Evolutionary conservation across 2,797 vertebrate species (phyloP), one percentile per base, ranked within the genome.

Genomic region (Odontamblyopus rebecca): DNA sequence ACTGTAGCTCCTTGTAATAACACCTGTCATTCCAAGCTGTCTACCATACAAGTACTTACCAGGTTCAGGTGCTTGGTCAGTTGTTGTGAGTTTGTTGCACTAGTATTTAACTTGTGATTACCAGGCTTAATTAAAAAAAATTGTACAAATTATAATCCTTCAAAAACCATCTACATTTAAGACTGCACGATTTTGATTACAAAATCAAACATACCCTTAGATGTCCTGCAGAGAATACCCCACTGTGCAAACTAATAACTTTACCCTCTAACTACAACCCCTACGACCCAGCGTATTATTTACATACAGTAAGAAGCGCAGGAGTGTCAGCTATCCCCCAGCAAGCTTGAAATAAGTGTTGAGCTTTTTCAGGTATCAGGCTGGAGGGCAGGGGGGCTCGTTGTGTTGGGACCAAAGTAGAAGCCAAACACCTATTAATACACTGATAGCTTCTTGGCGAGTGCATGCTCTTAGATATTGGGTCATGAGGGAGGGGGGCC

Each of bases 401-500:
- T 80, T 78, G 77, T 87, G 72, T 86, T 73, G 80, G 66, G 85
- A 85, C 83, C 61, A 82, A 88, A 89, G 86, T 77, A 71, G 83
- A 71, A 81, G 82, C 83, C 88, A 84, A 85, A 85, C 75, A 83
- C 82, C 89, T 93, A 93, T 93, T 93, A 89, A 93, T 93, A 93
- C 74, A 77, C 81, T 67, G 82, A 92, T 88, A 88, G 86, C 89
- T 88, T 87, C 83, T 82, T 85, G 84, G 85, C 77, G 75, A 85
- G 90, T 78, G 85, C 89, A 89, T 74, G 41, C 79, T 90, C 89
- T 91, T 88, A 87, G 77, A 82, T 74, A 71, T 62, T 70, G 59
- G 79, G 72, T 69, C 78, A 63, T 61, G 57, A 15, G 67, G 23
- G 51, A 56, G 66, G 44, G 19, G 50, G 5, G 59, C 66, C 62